Base-by-base conservation (phyloP, 2,113 vertebrate species). In the Paracanthobrama guichenoti region DNA sequence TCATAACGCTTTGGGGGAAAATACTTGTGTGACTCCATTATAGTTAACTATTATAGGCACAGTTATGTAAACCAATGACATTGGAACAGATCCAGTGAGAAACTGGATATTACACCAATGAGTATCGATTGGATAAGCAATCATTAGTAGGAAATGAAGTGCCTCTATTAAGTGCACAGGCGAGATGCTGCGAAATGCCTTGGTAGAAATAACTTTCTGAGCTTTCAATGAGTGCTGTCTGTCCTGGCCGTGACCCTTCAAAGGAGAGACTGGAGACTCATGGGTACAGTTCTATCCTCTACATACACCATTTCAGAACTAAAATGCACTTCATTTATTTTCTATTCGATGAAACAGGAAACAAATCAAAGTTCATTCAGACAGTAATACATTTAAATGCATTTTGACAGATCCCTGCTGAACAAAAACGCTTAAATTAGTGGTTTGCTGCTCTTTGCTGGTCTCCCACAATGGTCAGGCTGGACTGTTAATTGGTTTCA, bases 221-320 rank as follows among this genome's bases (percentile, higher is more conserved):
- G 74, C 53, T 20, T 24, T 11, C 6, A 57, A 12, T 26, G 55
- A 79, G 74, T 20, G 48, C 74, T 11, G 20, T 64, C 26, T 64
- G 79, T 82, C 31, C 53, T 87, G 46, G 4, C 46, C 42, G 22
- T 48, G 42, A 69, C 83, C 46, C 13, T 50, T 28, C 53, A 28
- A 86, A 44, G 22, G 31, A 10, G 18, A 14, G 1, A 82, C 18
- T 14, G 22, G 28, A 57, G 31, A 62, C 6, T 6, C 39, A 50
- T 12, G 13, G 9, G 22, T 20, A 24, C 62, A 8, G 6, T 6
- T 3, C 53, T 35, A 39, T 24, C 13, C 53, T 67, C 1, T 1
- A 77, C 31, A 22, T 77, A 12, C 22, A 9, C 6, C 10, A 39
- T 39, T 39, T 10, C 24, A 39, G 3, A 57, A 39, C 28, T 22